Conservation (phyloP, 2,888 invertebrate species). For the Tetranychus piercei region DNA sequence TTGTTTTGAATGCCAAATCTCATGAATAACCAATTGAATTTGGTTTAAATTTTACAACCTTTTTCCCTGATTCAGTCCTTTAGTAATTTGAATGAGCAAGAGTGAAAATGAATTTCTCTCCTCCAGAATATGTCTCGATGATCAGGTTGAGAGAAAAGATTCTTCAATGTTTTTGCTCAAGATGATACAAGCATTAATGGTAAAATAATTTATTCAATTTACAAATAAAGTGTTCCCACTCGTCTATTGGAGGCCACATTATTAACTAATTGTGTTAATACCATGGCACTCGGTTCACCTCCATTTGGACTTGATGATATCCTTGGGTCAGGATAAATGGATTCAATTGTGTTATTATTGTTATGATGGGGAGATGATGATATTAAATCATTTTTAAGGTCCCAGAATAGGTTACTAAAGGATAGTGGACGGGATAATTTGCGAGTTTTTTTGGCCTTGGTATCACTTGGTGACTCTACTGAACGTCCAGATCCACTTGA, state of each 20-base stretch:
- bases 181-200: neutral
- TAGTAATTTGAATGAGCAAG: too few species aligned
- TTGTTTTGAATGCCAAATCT: too few species aligned
- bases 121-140: too few species aligned
- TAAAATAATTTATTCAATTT: neutral
- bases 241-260: neutral
- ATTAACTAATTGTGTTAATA: neutral
- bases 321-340: neutral
- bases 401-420: conserved; percentile 55
- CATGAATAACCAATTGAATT: too few species aligned
- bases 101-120: too few species aligned
- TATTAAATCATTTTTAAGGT: conserved; percentile 14
- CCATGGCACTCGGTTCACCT: neutral
- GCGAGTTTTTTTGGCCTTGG: conserved; percentile 38
- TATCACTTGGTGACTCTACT: conserved; percentile 35
- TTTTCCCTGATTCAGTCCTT: too few species aligned
- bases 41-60: too few species aligned
- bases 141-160: too few species aligned
- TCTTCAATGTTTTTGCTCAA: too few species aligned
- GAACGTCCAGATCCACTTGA: conserved; percentile 50
- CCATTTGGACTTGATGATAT: neutral
- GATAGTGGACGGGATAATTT: conserved; percentile 64
- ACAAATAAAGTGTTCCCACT: neutral
- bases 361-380: neutral
- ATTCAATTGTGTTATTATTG: neutral